Evolutionary conservation across 1,140 invertebrate species (phyloP), one percentile per base, ranked within the genome.

Genomic region (Formica selysi): DNA sequence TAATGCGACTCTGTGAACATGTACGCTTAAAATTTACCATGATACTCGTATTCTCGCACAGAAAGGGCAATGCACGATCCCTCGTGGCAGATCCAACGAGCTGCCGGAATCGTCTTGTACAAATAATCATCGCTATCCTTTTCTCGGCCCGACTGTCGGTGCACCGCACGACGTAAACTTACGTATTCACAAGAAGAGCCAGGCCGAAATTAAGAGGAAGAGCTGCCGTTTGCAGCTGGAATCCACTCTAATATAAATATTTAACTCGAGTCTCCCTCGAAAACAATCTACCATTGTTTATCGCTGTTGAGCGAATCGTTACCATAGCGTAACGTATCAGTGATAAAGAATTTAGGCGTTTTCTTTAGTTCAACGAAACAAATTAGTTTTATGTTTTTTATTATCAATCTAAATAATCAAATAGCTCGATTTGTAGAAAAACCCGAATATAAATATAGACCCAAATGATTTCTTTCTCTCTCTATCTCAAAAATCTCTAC

Each of bases 61-160:
- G 86, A 51, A 76, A 51, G 86, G 70, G 73, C 81, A 88, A 91
- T 32, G 86, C 26, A 90, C 86, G 74, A 80, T 90, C 87, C 70
- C 83, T 76, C 86, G 71, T 70, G 62, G 83, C 89, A 90, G 89
- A 90, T 90, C 89, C 86, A 88, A 88, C 85, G 76, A 61, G 51
- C 76, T 83, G 78, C 87, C 74, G 83, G 78, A 84, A 88, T 87
- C 87, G 76, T 78, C 84, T 73, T 90, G 85, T 76, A 91, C 89
- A 91, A 91, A 91, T 91, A 91, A 91, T 90, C 90, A 80, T 48
- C 38, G 62, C 71, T 54, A 87, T 80, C 80, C 74, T 90, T 90
- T 88, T 86, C 89, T 83, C 62, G 36, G 44, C 71, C 71, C 29
- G 62, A 48, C 29, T 62, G 73, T 88, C 71, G 73, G 83, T 64